Percentiles rank a stretch among this genome's conserved stretches.
phyloP scores from a whole-genome alignment of 1,140 invertebrate genomes.

The Caenorhabditis inopinata region DNA sequence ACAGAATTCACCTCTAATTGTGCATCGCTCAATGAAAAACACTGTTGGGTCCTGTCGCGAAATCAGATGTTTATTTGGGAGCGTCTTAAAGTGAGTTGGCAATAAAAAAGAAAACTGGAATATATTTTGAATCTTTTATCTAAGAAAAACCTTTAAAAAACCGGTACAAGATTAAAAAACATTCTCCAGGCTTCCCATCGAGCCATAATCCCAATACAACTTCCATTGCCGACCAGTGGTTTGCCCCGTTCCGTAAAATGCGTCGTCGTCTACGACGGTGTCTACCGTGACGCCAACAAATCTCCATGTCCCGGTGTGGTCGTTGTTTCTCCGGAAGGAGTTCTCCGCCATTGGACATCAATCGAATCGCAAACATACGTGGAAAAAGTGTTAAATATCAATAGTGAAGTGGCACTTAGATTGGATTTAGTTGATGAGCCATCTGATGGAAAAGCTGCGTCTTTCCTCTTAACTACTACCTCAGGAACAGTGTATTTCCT shows the following conservation, averaged over 20 bases:
- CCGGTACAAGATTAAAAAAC: too few species aligned
- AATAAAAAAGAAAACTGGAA: background rate
- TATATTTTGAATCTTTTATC: background rate
- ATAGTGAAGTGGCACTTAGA: background rate
- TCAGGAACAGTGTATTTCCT: background rate
- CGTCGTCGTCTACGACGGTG: background rate
- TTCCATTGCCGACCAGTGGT: background rate
- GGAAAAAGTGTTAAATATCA: background rate
- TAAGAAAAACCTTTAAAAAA: too few species aligned
- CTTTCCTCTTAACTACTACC: background rate
- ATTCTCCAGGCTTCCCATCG: background rate
- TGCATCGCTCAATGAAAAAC: background rate
- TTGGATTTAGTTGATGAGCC: background rate
- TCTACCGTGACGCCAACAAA: background rate
- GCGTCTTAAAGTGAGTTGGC: background rate
- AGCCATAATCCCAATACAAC: background rate
- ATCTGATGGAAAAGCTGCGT: background rate
- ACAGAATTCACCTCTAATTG: background rate
- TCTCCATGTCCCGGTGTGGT: background rate
- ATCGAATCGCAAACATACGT: background rate
- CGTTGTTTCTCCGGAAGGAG: background rate
- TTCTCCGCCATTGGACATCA: background rate
- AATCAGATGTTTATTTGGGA: conserved; percentile 16
- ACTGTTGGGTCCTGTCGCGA: background rate
- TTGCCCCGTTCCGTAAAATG: background rate